Evolutionary conservation across 2,797 vertebrate species (phyloP), one percentile per base, ranked within the genome.

Genomic region (Echeneis naucrates): DNA sequence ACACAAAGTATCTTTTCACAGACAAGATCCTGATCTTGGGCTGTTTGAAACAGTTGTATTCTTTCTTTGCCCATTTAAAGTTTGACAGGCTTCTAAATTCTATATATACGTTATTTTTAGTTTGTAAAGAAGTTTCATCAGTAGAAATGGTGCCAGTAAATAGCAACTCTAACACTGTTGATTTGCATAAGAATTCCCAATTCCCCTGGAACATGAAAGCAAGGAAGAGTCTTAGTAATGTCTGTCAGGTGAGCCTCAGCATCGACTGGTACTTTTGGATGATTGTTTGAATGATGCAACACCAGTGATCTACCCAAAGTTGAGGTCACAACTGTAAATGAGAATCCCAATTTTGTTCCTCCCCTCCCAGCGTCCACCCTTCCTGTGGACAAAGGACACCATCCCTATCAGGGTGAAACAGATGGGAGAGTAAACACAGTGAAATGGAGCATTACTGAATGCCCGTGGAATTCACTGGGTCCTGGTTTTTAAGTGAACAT

Each of bases 401-500:
- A 67, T 87, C 69, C 73, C 69, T 75, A 81, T 82, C 81, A 79
- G n/a, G 59, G 73, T 81, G 32, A 88, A 83, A 81, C 73, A 77
- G 75, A 84, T 80, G 68, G 70, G 64, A 83, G 72, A 78, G 77
- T 70, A 81, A 84, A 87, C 84, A 88, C 35, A 83, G 75, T 65
- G 69, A 76, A 81, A 69, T 71, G 69, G 65, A 83, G 77, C 72
- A 87, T 92, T 82, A 91, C 86, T 47, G 58, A 90, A 92, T 69
- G 75, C 68, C 77, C 56, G 30, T 89, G 91, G 90, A 93, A 93
- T 92, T 83, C 85, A 88, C 81, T 87, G 85, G 91, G 87, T 84
- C 82, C 84, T 85, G 83, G n/a, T 86, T 89, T 91, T 90, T 78
- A 89, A 91, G 81, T 83, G 89, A 88, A 91, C 88, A 88, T 92